Evolutionary conservation across 1,140 invertebrate genomes (phyloP).

Genomic region (Thrips palmi): DNA sequence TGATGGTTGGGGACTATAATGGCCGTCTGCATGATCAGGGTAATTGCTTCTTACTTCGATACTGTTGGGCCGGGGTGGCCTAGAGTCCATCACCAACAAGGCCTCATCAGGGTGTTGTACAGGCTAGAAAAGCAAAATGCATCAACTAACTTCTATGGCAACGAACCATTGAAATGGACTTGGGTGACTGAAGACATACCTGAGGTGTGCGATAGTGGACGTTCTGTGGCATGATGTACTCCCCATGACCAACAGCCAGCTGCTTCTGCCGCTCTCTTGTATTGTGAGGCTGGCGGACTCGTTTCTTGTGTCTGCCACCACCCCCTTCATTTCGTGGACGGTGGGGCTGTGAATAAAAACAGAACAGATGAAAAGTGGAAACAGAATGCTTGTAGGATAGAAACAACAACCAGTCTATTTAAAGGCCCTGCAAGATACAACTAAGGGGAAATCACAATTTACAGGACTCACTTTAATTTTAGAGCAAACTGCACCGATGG

Average conservation of each 20-base stretch:
- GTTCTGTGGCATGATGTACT: conserved; percentile 58
- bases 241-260: conserved; percentile 62
- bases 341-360: conserved; percentile 29
- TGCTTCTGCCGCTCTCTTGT: conserved; percentile 70
- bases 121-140: conserved; percentile 1
- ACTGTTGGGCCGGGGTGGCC: conserved; percentile 52
- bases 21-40: conserved; percentile 31
- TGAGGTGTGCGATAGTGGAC: conserved; percentile 28
- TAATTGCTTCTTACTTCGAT: conserved; percentile 53
- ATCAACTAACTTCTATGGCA: conserved; percentile 10
- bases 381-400: too few relatives aligned
- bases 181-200: conserved; percentile 12
- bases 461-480: too few relatives aligned
- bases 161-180: conserved; percentile 1
- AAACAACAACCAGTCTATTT: too few relatives aligned
- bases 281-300: conserved; percentile 66
- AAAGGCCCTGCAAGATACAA: too few relatives aligned
- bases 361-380: too few relatives aligned
- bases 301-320: conserved; percentile 53
- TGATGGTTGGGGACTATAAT: conserved; percentile 18
- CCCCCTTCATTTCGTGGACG: conserved; percentile 23
- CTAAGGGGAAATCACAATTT: too few relatives aligned
- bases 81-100: conserved; percentile 27
- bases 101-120: conserved; percentile 17
- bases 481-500: too few relatives aligned